Percentiles rank a stretch among this genome's conserved stretches.
Conservation (phyloP, 2,888 invertebrate species). For the Cybosia mesomella region DNA sequence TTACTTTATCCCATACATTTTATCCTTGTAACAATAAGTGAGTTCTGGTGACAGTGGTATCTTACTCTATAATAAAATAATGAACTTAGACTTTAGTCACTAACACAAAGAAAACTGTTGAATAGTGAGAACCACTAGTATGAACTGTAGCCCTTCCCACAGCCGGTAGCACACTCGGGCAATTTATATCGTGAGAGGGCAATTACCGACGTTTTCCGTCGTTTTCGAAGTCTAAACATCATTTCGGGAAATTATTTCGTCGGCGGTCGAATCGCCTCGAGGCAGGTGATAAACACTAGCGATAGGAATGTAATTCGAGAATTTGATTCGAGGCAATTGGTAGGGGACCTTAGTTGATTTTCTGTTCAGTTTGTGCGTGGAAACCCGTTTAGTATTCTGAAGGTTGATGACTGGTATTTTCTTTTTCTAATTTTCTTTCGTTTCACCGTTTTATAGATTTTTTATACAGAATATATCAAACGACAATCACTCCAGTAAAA, state of each 20-base stretch:
- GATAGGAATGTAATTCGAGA: conserved; percentile 44
- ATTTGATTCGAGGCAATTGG: conserved; percentile 47
- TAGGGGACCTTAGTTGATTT: conserved; percentile 35
- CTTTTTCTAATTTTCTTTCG: background rate
- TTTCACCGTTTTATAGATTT: background rate
- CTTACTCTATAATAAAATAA: too few species aligned
- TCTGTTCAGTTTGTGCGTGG: conserved; percentile 23
- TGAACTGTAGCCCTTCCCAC: conserved; percentile 63
- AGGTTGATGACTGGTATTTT: background rate
- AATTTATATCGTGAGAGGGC: conserved; percentile 82
- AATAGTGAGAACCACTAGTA: conserved; percentile 57
- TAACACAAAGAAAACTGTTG: background rate
- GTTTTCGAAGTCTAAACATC: conserved; percentile 76
- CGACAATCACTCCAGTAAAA: too few species aligned
- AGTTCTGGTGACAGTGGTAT: too few species aligned
- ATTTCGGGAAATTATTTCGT: conserved; percentile 78
- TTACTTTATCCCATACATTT: too few species aligned
- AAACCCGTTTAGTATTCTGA: conserved; percentile 17
- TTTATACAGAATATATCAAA: background rate
- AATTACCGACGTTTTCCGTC: conserved; percentile 78
- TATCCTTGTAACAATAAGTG: too few species aligned
- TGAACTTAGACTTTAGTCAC: too few species aligned
- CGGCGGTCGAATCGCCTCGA: conserved; percentile 60
- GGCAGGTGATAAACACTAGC: conserved; percentile 61
- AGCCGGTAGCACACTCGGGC: conserved; percentile 79